Conservation (phyloP, 2,797 vertebrate genomes). For the Hapalemur alaotrensis region DNA sequence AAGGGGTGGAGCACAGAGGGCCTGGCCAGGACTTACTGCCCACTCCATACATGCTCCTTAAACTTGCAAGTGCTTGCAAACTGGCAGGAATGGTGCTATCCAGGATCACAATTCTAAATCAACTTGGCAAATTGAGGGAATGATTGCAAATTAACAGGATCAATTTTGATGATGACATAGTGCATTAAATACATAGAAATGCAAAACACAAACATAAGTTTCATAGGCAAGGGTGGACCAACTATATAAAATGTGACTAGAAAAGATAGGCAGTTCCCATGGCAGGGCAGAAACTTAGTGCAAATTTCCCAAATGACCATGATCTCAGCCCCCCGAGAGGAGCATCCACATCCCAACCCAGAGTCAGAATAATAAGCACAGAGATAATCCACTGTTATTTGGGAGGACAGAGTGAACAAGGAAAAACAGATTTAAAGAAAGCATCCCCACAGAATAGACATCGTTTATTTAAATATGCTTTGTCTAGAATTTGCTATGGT, state of each 20-base stretch:
- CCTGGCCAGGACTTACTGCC: not conserved
- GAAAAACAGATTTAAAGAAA: not conserved
- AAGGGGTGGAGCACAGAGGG: not conserved
- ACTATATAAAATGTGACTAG: not conserved
- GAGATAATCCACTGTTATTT: not conserved
- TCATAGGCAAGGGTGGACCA: not conserved
- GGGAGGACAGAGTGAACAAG: not conserved
- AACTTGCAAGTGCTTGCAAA: not conserved
- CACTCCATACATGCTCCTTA: not conserved
- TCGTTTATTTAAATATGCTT: not conserved
- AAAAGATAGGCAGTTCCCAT: not conserved
- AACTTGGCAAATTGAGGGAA: not conserved
- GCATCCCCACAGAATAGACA: not conserved
- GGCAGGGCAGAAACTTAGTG: not conserved
- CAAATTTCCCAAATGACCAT: not conserved
- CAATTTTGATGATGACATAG: not conserved
- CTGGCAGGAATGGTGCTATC: not conserved
- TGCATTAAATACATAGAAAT: not conserved
- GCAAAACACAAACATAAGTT: not conserved
- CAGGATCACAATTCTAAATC: not conserved
- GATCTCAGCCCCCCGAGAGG: not conserved
- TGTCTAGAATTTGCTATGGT: not conserved
- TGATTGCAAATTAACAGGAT: not conserved
- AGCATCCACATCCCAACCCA: not conserved
- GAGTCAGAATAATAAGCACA: not conserved